Base-by-base conservation (phyloP, 2,113 vertebrate species). In the Phyllostomus hastatus region DNA sequence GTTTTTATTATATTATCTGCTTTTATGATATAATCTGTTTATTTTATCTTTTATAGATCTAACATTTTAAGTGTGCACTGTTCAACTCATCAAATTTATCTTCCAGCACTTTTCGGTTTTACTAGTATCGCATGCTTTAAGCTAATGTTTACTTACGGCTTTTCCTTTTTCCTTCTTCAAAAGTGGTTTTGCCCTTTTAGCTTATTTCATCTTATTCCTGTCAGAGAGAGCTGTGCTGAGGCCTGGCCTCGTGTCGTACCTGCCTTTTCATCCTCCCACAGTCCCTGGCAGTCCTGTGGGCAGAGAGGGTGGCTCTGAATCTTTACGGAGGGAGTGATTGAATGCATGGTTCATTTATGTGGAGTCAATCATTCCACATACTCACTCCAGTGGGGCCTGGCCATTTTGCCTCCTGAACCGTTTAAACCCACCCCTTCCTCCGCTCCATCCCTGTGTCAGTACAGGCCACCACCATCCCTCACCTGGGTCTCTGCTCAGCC, bases 11-110 rank as follows among this genome's bases (percentile, higher is more conserved):
- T 73, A 31, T 78, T 82, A 86, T 57, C 84, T 78, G 0, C 70
- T 73, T 94, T 92, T 91, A 78, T 88, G 72, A 81, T 95, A 28
- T 24, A 15, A 91, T 81, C 41, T 69, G 33, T 78, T 88, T 94
- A 73, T 79, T 96, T 91, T 87, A 73, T 82, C 66, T 88, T 91
- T 96, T 86, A n/a, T 11, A 16, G 35, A 73, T 80, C 35, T 86
- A 86, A 66, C 43, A 16, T 86, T 94, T 92, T 79, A 73, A 81
- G 48, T 57, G 20, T 3, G 5, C 17, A 69, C 28, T 76, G 52
- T 79, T 92, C 35, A 41, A 81, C 54, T 50, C 59, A 52, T 81
- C 81, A 41, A 9, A 73, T 95, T 95, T 96, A 86, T 86, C 95
- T 95, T 46, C 72, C 33, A 73, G 80, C 41, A 1, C 61, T 73